phyloP scores from a whole-genome alignment of 30 jellyfish, hydroid and myxozoan species.

The Morbakka virulenta region DNA sequence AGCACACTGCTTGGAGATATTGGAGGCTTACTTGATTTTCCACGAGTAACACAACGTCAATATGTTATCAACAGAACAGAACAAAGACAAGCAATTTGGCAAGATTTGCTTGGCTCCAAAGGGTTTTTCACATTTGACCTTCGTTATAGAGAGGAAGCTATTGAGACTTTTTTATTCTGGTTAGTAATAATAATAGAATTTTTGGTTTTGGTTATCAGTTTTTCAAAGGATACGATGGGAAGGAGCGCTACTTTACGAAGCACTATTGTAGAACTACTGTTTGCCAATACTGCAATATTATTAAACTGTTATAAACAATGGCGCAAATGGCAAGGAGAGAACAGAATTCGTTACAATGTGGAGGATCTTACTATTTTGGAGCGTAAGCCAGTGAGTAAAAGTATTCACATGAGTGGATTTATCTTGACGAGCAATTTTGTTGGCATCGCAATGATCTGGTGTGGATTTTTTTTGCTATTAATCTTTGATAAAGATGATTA shows the following conservation, averaged over 20 bases:
- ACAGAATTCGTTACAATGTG: neutral
- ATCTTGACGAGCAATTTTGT: constrained; percentile 61
- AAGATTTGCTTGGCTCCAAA: constrained; percentile 51
- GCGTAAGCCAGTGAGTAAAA: neutral
- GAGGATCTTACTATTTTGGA: neutral
- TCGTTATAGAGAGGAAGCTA: constrained; percentile 27
- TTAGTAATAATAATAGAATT: constrained; percentile 34
- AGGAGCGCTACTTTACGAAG: constrained; percentile 33
- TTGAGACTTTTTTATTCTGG: constrained; percentile 49
- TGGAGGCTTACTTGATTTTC: constrained; percentile 39
- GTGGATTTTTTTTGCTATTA: constrained; percentile 49
- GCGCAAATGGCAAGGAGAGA: constrained; percentile 35
- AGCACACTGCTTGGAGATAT: constrained; percentile 18
- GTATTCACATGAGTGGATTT: constrained; percentile 51
- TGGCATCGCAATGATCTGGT: constrained; percentile 53
- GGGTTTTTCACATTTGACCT: constrained; percentile 27
- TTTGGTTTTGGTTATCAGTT: constrained; percentile 52
- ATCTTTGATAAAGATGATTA: constrained; percentile 44
- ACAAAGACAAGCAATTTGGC: constrained; percentile 59
- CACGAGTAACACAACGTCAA: constrained; percentile 63
- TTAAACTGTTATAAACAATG: constrained; percentile 61
- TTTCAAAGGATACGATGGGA: constrained; percentile 55
- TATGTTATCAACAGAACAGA: constrained; percentile 58
- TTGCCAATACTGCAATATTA: constrained; percentile 35
- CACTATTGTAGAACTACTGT: constrained; percentile 47